Percentiles rank a stretch among this genome's conserved stretches.
These are phyloP conservation scores for Tympanoctomys barrerae DNA, from an alignment of 2,797 vertebrate genomes.

Conservation along the genomic window DNA sequence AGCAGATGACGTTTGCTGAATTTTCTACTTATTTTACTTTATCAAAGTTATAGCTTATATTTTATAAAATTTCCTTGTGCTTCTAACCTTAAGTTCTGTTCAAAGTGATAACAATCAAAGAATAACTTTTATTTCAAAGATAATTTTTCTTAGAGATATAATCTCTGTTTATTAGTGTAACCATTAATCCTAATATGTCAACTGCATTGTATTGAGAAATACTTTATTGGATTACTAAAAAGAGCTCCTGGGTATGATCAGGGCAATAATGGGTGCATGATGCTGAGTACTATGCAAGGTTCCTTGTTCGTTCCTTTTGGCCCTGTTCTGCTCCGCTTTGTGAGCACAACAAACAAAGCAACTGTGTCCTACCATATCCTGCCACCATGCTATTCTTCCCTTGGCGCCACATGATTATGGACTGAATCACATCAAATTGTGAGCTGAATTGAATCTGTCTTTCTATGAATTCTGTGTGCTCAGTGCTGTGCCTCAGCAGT, in stretches of 20 bases:
- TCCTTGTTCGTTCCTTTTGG: not conserved
- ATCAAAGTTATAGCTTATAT: not conserved
- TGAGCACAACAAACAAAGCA: not conserved
- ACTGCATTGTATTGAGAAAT: not conserved
- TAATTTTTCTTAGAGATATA: constrained; percentile 9
- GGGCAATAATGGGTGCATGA: not conserved
- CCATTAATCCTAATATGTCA: not conserved
- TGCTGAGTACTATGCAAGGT: not conserved
- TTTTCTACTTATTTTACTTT: constrained; percentile 35
- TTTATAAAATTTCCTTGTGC: constrained; percentile 15
- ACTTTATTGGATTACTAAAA: not conserved
- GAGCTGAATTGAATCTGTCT: not conserved
- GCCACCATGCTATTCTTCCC: not conserved
- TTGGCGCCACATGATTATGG: not conserved
- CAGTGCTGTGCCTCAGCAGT: too few species aligned
- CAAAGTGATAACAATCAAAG: not conserved
- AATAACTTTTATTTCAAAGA: constrained; percentile 8
- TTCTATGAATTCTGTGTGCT: not conserved
- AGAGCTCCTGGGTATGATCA: not conserved
- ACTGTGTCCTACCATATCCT: not conserved
- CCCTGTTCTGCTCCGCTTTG: not conserved
- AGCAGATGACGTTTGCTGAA: not conserved
- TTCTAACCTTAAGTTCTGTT: not conserved
- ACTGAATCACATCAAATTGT: not conserved
- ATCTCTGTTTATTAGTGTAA: not conserved